Evolutionary conservation across 2,888 invertebrate species (phyloP).

Genomic region (Perizoma affinitatum): DNA sequence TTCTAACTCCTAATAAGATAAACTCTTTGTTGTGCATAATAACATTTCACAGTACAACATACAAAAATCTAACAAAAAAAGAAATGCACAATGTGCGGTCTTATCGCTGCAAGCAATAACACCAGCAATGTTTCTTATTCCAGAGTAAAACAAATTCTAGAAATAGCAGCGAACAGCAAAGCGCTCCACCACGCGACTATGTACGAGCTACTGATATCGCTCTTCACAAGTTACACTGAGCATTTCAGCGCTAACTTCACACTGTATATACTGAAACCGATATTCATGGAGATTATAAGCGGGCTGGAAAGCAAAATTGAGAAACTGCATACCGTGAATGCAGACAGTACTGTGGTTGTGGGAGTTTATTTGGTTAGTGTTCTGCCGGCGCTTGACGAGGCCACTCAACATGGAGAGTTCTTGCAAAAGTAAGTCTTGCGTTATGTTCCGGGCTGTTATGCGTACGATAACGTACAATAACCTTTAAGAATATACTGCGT

Average conservation of each 20-base stretch:
- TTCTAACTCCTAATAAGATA: too few species aligned
- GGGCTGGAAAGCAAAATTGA: slow-evolving; percentile 86
- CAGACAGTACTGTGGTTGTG: slow-evolving; percentile 82
- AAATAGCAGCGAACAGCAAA: slow-evolving; percentile 61
- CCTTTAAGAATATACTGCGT: too few species aligned
- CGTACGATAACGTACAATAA: too few species aligned
- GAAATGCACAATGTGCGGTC: too few species aligned
- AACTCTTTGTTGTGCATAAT: too few species aligned
- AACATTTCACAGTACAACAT: too few species aligned
- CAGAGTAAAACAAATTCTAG: slow-evolving; percentile 74
- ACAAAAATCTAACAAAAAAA: too few species aligned
- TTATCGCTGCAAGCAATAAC: too few species aligned
- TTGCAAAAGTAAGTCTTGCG: slow-evolving; percentile 83
- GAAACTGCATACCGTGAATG: slow-evolving; percentile 78
- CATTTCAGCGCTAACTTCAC: slow-evolving; percentile 88
- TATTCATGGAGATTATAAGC: slow-evolving; percentile 83
- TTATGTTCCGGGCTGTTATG: not conserved
- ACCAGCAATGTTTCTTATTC: slow-evolving; percentile 39
- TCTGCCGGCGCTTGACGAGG: slow-evolving; percentile 78
- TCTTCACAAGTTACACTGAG: slow-evolving; percentile 78
- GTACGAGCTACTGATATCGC: slow-evolving; percentile 65
- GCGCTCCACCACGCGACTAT: slow-evolving; percentile 62
- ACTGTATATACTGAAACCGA: slow-evolving; percentile 79
- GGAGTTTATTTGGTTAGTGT: slow-evolving; percentile 85
- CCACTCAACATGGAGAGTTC: slow-evolving; percentile 77